Evolutionary conservation across 1,140 invertebrate genomes (phyloP), one percentile per base, ranked within the genome.

Genomic region (Octopus bimaculoides): DNA sequence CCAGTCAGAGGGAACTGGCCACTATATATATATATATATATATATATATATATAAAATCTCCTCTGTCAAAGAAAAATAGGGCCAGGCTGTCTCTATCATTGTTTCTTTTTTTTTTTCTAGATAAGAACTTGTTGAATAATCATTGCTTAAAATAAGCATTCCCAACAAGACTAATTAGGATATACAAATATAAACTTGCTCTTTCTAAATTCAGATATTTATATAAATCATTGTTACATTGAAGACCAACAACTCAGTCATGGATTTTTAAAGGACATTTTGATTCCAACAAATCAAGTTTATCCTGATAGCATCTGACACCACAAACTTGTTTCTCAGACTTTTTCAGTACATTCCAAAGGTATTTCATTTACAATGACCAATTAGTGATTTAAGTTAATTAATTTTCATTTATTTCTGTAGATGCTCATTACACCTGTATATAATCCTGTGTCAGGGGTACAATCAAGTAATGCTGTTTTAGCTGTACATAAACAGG

Each of bases 401-500:
- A 41, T 41, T 41, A 61, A 61, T 61, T 61, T 61, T 9, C 75
- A n/a, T 79, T 75, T 80, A 80, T 78, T 78, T 41, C 81, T 85
- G 9, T 83, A 90, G 89, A 88, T 90, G 88, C 77, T 91, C 76
- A 88, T 87, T 26, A 86, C 87, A 56, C 88, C 90, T 14, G 86
- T 91, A 53, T 89, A 89, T 81, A 87, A 85, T 73, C 85, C 90
- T 41, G 26, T 41, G 26, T 73, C 82, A 53, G 73, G 82, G 55
- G 17, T 75, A 56, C 80, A 83, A 55, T 54, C 54, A 9, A 69
- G 75, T 52, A 84, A 75, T 52, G 75, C 82, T 76, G 80, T 75
- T 14, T 84, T 88, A 74, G 79, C 89, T 54, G 87, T 92, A 75
- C 91, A 92, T 82, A 91, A 91, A 85, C 91, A 92, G 92, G 96